These are phyloP conservation scores for Grus americana DNA, from an alignment of 2,113 vertebrate genomes.

Conservation along the genomic window DNA sequence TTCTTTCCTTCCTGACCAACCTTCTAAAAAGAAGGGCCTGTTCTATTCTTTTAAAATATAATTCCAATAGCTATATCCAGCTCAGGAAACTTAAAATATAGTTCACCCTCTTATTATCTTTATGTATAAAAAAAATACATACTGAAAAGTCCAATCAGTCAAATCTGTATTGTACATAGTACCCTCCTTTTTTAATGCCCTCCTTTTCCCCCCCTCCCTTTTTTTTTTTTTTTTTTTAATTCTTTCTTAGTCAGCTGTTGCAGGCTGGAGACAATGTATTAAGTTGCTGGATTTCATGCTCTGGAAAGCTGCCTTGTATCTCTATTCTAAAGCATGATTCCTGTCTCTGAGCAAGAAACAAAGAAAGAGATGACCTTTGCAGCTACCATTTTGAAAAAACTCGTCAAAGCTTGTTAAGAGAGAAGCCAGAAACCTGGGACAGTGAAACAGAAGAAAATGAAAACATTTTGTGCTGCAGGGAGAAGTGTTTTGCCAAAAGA, in stretches of 20 bases:
- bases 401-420: neutral
- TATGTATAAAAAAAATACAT: neutral
- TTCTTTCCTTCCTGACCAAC: neutral
- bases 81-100: neutral
- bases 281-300: neutral
- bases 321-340: neutral
- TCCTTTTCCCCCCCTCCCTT: fast-evolving
- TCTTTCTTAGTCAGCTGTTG: neutral
- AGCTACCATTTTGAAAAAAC: slow-evolving; percentile 31
- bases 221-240: neutral
- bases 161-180: neutral
- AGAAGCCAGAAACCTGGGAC: neutral
- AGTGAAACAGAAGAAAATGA: neutral
- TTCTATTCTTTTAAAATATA: neutral
- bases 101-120: neutral
- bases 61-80: neutral
- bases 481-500: neutral
- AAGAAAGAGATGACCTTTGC: slow-evolving; percentile 9
- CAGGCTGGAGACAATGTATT: neutral
- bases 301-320: neutral
- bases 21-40: neutral
- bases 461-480: neutral
- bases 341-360: neutral
- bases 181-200: neutral
- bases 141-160: neutral